phyloP scores from a whole-genome alignment of 2,888 invertebrate genomes.

The Pammene fasciana region DNA sequence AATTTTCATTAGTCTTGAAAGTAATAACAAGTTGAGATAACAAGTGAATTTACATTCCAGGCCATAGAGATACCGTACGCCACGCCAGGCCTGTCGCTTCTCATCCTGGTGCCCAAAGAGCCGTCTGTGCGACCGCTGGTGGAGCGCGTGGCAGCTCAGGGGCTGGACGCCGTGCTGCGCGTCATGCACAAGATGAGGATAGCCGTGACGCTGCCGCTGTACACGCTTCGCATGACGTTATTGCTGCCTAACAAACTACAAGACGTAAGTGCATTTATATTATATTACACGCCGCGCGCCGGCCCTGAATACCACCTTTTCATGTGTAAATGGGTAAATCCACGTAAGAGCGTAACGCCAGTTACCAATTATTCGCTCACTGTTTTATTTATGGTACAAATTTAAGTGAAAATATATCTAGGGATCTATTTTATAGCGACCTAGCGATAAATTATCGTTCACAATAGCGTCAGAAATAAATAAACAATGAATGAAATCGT shows the following conservation, averaged over 20 bases:
- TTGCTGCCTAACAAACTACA: constrained; percentile 72
- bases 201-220: constrained; percentile 70
- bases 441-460: no score
- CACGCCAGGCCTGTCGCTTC: constrained; percentile 64
- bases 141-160: constrained; percentile 50
- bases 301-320: no score
- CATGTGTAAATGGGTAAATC: no score
- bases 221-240: constrained; percentile 75
- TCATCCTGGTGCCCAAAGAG: constrained; percentile 67
- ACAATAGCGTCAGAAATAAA: no score
- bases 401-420: no score
- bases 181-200: constrained; percentile 60
- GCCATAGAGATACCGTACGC: constrained; percentile 73
- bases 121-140: constrained; percentile 59
- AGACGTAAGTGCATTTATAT: constrained; percentile 56
- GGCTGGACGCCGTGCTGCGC: constrained; percentile 51
- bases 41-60: constrained; percentile 54
- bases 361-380: no score
- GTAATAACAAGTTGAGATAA: no score
- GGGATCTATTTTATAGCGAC: no score
- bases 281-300: not conserved
- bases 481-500: no score
- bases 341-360: no score
- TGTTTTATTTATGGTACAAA: no score
- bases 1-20: no score